Evolutionary conservation across 2,113 vertebrate genomes (phyloP), one percentile per base, ranked within the genome.

Genomic region (Mionectes macconnelli): DNA sequence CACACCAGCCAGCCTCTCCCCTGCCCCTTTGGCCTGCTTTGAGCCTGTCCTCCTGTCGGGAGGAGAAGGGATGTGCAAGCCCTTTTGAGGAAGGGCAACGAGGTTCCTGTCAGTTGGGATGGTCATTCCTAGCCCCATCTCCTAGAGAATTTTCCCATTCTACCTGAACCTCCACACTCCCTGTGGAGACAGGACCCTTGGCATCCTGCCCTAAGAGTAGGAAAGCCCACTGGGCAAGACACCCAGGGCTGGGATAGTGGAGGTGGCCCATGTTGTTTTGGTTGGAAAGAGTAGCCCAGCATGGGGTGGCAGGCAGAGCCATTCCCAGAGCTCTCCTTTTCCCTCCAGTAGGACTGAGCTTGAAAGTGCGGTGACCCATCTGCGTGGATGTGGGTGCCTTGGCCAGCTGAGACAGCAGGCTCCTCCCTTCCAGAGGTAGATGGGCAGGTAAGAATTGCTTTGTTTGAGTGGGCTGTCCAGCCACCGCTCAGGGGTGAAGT

Each of bases 401-500:
- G 15, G 83, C 62, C 86, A 86, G 44, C 21, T 12, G 3, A 56
- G 68, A 30, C 2, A 8, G 40, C 3, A 3, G 55, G 60, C 31
- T 85, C 45, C 52, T 59, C 44, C 20, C 52, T 75, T 60, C 69
- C 56, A 87, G 91, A 96, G 85, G 90, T 90, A 96, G 90, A 87
- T 50, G 76, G 72, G 64, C 74, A 85, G 78, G 68, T 79, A 84
- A 73, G 87, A 96, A 94, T 88, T 70, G 93, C 90, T 85, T 94
- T 72, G 68, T 94, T 86, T 68, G 68, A 88, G 85, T 77, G 63
- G 55, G 56, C 84, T 74, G 42, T 85, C 87, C 78, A 83, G 63
- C 83, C 84, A 90, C 55, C 3, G 6, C 67, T 69, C 23, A 42
- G 52, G 70, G 67, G 14, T 83, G 42, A 77, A 93, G 85, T 86